Evolutionary conservation across 2,797 vertebrate genomes (phyloP), one percentile per base, ranked within the genome.

Genomic region (Parambassis ranga): DNA sequence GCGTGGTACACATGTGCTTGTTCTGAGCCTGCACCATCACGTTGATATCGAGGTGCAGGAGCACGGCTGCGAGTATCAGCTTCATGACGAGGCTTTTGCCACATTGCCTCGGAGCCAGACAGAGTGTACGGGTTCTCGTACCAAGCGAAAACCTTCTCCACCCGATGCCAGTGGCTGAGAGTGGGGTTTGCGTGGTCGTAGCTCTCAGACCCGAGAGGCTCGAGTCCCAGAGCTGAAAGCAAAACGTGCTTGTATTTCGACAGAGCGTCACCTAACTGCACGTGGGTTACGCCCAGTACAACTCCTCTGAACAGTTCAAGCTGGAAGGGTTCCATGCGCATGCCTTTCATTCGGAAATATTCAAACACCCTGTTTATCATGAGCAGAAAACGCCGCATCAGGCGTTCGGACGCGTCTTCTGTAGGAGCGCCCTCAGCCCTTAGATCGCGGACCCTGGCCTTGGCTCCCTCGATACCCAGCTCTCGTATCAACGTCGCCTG

Each of bases 1-100:
- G 9, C 0, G 65, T 58, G 0, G 51, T 69, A 16, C 65, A 70
- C 60, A 66, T 58, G 42, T 55, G 35, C 28, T 65, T 65, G 14
- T 65, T 75, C 15, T 75, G 65, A 4, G 72, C 65, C 37, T 75
- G 72, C 0, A 75, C 60, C 55, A 70, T 65, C 0, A 70, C 33
- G 27, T 65, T 30, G 43, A 75, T 75, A 7, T 75, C 55, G 32
- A 75, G 10, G 43, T 70, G 65, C 2, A 75, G 31, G 1, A 75
- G 38, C 9, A 73, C 63, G 0, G 51, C 20, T 0, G 46, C 63
- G 0, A 73, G 49, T 10, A 56, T 2, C 1, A 65, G 13, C 15
- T 13, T 67, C 70, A 73, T 62, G 35, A 60, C 39, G 4, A 73
- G 3, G 10, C 63, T 62, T 4, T 73, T 67, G 0, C 70, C 57